A percentile compares a stretch with the other conserved stretches of the same genome.
These are phyloP conservation scores for Megalopta genalis DNA, from an alignment of 1,140 invertebrate species.

Conservation along the genomic window DNA sequence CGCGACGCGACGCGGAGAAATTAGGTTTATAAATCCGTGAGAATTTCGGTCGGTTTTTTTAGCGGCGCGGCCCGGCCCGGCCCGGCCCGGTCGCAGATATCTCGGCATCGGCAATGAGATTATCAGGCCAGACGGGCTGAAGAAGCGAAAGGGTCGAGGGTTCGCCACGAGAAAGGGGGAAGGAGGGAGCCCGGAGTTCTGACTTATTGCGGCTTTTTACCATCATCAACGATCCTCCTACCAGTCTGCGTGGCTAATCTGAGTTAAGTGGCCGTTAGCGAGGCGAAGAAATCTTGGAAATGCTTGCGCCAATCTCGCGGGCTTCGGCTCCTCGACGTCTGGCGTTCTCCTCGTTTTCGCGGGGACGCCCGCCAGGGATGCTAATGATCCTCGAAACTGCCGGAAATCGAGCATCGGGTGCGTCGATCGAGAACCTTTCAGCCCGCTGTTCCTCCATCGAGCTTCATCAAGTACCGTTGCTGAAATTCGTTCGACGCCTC, in stretches of 20 bases:
- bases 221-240: conserved; percentile 25
- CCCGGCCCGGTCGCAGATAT: not conserved
- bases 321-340: not conserved
- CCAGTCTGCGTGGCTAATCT: conserved; percentile 60
- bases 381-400: conserved; percentile 6
- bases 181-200: not conserved
- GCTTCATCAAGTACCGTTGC: not conserved
- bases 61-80: too few relatives aligned
- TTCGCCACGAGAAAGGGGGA: not conserved
- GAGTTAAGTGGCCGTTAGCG: conserved; percentile 63
- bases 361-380: not conserved
- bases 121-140: conserved; percentile 8
- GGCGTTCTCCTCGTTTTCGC: not conserved
- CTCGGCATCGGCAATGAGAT: conserved; percentile 36
- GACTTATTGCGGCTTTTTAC: conserved; percentile 54
- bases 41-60: too few relatives aligned
- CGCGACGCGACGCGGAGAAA: conserved; percentile 8
- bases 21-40: conserved; percentile 29
- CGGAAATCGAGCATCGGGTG: not conserved
- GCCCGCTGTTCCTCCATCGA: not conserved
- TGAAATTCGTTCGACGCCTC: too few relatives aligned
- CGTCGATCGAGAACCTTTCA: not conserved
- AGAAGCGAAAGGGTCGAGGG: not conserved
- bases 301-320: conserved; percentile 17
- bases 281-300: conserved; percentile 51